Base-by-base conservation (phyloP, 2,888 invertebrate genomes). In the Synergus umbraculus region DNA sequence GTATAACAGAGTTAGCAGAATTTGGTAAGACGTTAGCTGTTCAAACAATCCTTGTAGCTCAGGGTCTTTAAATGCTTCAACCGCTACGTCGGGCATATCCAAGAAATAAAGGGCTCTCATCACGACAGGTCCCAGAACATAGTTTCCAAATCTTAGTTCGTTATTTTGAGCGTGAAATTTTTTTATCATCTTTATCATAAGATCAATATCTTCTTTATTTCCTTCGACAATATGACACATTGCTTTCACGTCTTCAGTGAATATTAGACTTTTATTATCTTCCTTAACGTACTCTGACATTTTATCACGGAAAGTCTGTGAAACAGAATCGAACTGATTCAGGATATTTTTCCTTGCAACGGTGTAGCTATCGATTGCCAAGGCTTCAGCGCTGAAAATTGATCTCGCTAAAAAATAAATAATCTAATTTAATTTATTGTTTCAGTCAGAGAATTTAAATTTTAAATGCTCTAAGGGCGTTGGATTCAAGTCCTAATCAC, bases 161-260 rank as follows among this genome's bases (percentile, higher is more conserved):
- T 94, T 93, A 82, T 95, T 96, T 89, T 97, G 96, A 22, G 93
- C 90, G 87, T 95, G 95, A 87, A 95, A 97, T 95, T 95, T 96
- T 90, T 94, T 93, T 83, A 96, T 92, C 96, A 97, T 97, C 86
- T 94, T 93, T 10, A 93, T 87, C 1, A 96, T 89, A 22, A 97
- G 92, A 9, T 95, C 92, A 15, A 96, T 84, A 89, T 97, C 97
- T 12, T 93, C 90, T 4, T 93, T 90, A 49, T 92, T 93, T 44
- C 93, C 94, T 81, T 95, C 94, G 3, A 94, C 94, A 77, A 97
- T 90, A 88, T 97, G 95, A 5, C 96, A 90, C 94, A 97, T 96
- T 89, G 96, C 96, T 91, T 97, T 97, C 13, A 97, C 92, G 92
- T 97, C 97, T 92, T 97, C 97, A 8, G 97, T 96, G 88, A 97